Conservation (phyloP, 1,140 invertebrate species). For the Lethocerus indicus region DNA sequence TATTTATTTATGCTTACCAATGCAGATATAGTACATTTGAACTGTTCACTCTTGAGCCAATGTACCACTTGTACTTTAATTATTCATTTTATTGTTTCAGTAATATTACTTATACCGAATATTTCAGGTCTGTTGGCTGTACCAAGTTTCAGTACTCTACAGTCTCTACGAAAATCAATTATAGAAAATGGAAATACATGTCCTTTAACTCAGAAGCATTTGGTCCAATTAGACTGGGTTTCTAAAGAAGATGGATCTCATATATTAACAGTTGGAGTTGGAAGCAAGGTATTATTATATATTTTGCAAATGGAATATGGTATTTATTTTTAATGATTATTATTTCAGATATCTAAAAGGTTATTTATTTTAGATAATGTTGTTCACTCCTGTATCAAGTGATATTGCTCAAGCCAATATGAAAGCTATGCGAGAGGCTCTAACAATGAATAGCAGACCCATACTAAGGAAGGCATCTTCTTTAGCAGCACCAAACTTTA, state of each 20-base stretch:
- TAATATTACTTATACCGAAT: not conserved
- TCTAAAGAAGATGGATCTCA: slow-evolving; percentile 97
- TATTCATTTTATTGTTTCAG: not conserved
- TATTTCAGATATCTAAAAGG: not conserved
- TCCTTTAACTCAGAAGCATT: slow-evolving; percentile 67
- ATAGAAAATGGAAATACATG: slow-evolving; percentile 82
- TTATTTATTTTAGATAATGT: slow-evolving; percentile 33
- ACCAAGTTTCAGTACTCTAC: slow-evolving; percentile 81
- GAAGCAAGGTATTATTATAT: slow-evolving; percentile 45
- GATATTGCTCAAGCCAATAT: slow-evolving; percentile 81
- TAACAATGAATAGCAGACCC: slow-evolving; percentile 51
- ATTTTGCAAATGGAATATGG: not conserved
- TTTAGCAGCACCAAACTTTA: slow-evolving; percentile 62
- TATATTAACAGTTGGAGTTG: slow-evolving; percentile 90
- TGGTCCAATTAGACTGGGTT: slow-evolving; percentile 93
- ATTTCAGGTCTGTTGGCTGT: slow-evolving; percentile 56
- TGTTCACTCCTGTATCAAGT: slow-evolving; percentile 72
- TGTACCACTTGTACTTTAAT: no score
- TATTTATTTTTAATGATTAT: not conserved
- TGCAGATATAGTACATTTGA: no score
- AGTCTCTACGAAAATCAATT: slow-evolving; percentile 73
- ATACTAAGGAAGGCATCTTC: slow-evolving; percentile 75
- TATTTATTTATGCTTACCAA: no score
- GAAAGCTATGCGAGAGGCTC: slow-evolving; percentile 71
- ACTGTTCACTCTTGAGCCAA: no score